Evolutionary conservation across 2,888 invertebrate species (phyloP).

Genomic region (Pseudeuparius sepicola): DNA sequence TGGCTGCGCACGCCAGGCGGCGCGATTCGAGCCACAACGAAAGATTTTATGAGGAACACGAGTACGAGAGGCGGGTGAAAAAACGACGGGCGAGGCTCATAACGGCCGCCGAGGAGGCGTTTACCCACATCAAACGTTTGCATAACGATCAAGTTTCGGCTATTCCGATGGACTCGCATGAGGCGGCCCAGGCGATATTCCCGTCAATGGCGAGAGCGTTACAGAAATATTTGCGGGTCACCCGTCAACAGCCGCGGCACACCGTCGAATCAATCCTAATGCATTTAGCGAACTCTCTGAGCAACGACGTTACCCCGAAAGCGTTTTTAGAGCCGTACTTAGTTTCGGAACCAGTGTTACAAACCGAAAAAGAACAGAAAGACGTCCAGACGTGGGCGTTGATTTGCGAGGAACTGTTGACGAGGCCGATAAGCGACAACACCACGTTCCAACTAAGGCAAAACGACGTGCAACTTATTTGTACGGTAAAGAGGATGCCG

Average conservation of each 20-base stretch:
- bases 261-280: constrained; percentile 87
- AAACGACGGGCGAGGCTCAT: constrained; percentile 84
- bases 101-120: constrained; percentile 94
- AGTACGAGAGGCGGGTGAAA: constrained; percentile 85
- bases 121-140: constrained; percentile 89
- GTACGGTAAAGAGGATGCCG: constrained; percentile 76
- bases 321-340: constrained; percentile 94
- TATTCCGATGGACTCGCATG: constrained; percentile 83
- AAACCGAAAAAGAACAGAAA: constrained; percentile 73
- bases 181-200: constrained; percentile 96
- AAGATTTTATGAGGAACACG: constrained; percentile 95
- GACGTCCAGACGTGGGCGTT: constrained; percentile 92
- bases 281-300: constrained; percentile 84
- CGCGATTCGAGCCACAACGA: constrained; percentile 93
- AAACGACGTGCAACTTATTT: constrained; percentile 84
- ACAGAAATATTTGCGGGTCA: constrained; percentile 92
- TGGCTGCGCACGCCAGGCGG: constrained; percentile 70
- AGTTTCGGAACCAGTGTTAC: constrained; percentile 71
- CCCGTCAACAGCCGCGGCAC: constrained; percentile 91
- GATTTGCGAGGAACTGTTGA: constrained; percentile 84
- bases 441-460: constrained; percentile 87
- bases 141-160: constrained; percentile 63
- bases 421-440: constrained; percentile 73
- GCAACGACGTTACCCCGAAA: constrained; percentile 87
- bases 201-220: constrained; percentile 92